A percentile compares a stretch with the other conserved stretches of the same genome.
These are phyloP conservation scores for Timandra comae DNA, from an alignment of 2,888 invertebrate species.

Conservation along the genomic window DNA sequence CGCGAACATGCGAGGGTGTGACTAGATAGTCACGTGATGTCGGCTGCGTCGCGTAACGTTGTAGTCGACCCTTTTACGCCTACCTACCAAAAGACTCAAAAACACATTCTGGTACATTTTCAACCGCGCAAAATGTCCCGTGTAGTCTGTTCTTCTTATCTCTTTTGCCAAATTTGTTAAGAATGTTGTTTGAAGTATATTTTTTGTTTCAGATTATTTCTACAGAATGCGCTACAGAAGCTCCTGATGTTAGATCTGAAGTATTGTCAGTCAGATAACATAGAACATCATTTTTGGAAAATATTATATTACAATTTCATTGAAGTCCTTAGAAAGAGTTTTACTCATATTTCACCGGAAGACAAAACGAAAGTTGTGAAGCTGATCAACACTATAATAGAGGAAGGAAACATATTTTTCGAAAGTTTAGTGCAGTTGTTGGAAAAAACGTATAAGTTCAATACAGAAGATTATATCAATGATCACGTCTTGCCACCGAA, in stretches of 20 bases:
- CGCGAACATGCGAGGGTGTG: too few relatives aligned
- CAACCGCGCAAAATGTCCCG: too few relatives aligned
- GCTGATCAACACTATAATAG: constrained; percentile 82
- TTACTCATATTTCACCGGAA: constrained; percentile 77
- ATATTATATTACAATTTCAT: constrained; percentile 92
- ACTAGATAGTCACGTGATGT: too few relatives aligned
- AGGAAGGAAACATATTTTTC: constrained; percentile 88
- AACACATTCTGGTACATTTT: too few relatives aligned
- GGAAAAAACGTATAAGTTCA: constrained; percentile 85
- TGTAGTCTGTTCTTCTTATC: too few relatives aligned
- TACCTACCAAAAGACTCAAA: too few relatives aligned
- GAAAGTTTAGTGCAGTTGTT: constrained; percentile 83
- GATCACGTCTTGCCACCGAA: constrained; percentile 77
- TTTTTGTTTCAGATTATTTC: constrained; percentile 61
- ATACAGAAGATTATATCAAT: constrained; percentile 78
- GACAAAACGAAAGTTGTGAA: constrained; percentile 80
- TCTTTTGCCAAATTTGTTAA: too few relatives aligned
- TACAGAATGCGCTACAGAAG: constrained; percentile 81
- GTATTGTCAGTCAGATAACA: constrained; percentile 90
- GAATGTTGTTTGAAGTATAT: constrained; percentile 2
- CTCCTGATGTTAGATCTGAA: constrained; percentile 87
- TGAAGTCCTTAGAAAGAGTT: constrained; percentile 85
- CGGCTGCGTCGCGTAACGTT: too few relatives aligned
- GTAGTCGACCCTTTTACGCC: too few relatives aligned
- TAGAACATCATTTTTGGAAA: constrained; percentile 95